Base-by-base conservation (phyloP, 2,797 vertebrate genomes). In the Enteromius anoplus region DNA sequence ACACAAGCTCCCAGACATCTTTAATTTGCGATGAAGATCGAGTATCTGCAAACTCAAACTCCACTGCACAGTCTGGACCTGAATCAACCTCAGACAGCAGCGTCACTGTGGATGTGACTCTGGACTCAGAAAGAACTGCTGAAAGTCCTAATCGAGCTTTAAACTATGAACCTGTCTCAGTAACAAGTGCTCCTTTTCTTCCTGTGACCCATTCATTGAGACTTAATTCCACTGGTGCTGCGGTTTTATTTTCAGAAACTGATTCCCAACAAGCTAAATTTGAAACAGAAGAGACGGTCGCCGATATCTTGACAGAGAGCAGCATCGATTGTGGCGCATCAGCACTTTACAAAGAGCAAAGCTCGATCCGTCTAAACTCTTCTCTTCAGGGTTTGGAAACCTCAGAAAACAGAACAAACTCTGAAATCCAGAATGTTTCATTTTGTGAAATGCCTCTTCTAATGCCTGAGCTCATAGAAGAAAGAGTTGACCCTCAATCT, bases 391-490 rank as follows among this genome's bases (percentile, higher is more conserved):
- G 49, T 58, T 42, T 77, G 19, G 73, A 85, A 66, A 15, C 83
- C 88, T 79, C 88, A 83, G 92, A 75, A 87, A 89, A 84, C 89
- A 40, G 75, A 91, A 83, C 78, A 78, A 80, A 64, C 62, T 79
- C 51, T 37, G 82, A 71, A 82, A 40, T 60, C 21, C 53, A 72
- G 15, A 32, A 37, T 8, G 12, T 58, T 45, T 4, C 14, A 10
- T 85, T 89, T 17, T 89, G 85, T 11, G 93, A 95, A 81, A 96
- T 96, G 94, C 95, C 95, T 49, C 88, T 91, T 80, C 92, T 96
- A 81, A 95, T 92, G n/a, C 94, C 91, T 0, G 95, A 95, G 88
- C 83, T 86, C 11, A 49, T 89, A 8, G 89, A 80, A 17, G 91
- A 87, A 66, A 89, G 53, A 55, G 83, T 87, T 75, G 90, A 90